These are phyloP conservation scores for Fragum sueziense DNA, from an alignment of 2,888 invertebrate species.

Conservation along the genomic window DNA sequence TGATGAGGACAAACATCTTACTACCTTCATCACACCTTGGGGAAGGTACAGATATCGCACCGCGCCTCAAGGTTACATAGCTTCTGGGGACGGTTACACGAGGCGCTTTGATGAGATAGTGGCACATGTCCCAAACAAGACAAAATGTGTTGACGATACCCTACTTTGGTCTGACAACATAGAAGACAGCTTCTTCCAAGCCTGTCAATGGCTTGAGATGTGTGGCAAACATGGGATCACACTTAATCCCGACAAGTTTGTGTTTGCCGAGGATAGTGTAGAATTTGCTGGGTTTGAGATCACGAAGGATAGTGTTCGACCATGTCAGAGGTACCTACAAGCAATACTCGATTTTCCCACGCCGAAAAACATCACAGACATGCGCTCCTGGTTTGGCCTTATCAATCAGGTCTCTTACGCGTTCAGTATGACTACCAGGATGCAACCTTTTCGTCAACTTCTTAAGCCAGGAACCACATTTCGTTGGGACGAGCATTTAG, in stretches of 20 bases:
- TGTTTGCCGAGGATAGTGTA: slow-evolving; percentile 59
- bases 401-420: slow-evolving; percentile 68
- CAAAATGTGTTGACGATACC: slow-evolving; percentile 48
- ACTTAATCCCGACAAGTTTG: too few relatives aligned
- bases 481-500: slow-evolving; percentile 42
- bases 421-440: slow-evolving; percentile 63
- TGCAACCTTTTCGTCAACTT: slow-evolving; percentile 64
- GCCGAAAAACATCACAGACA: slow-evolving; percentile 59
- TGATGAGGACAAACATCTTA: too few relatives aligned
- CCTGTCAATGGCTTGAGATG: slow-evolving; percentile 59
- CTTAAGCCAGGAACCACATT: slow-evolving; percentile 60
- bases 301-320: slow-evolving; percentile 44
- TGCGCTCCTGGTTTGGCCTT: too few relatives aligned
- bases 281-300: slow-evolving; percentile 59
- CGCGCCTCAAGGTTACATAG: slow-evolving; percentile 65
- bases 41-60: too few relatives aligned
- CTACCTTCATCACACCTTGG: too few relatives aligned
- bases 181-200: slow-evolving; percentile 58
- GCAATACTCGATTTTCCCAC: slow-evolving; percentile 64
- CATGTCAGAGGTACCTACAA: slow-evolving; percentile 49
- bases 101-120: slow-evolving; percentile 64
- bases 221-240: slow-evolving; percentile 64
- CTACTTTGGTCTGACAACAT: slow-evolving; percentile 46
- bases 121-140: slow-evolving; percentile 65
- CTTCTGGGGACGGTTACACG: slow-evolving; percentile 63